Conservation (phyloP, 2,113 vertebrate species). For the Sturnira hondurensis region DNA sequence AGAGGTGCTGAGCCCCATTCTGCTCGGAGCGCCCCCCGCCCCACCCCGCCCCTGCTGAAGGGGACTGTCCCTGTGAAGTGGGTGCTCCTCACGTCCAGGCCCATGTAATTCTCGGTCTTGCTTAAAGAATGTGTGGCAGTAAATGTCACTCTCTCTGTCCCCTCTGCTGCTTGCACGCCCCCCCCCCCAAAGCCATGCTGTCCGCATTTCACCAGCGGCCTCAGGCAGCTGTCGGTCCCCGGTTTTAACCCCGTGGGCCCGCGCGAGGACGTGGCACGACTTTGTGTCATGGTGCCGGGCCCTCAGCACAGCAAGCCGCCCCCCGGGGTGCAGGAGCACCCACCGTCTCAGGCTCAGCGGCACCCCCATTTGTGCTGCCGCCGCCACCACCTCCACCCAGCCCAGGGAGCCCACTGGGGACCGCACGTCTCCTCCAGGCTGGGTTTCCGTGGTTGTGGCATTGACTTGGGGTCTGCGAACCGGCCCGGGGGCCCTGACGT, state of each 20-base stretch:
- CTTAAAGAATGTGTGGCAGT: background rate
- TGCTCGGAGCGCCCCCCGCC: background rate
- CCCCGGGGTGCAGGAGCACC: too few relatives aligned
- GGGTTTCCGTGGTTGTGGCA: background rate
- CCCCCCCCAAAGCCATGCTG: rapidly evolving
- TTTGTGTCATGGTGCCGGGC: too few relatives aligned
- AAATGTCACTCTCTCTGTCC: rapidly evolving
- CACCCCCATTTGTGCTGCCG: rapidly evolving
- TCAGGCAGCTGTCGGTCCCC: rapidly evolving
- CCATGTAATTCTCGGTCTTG: rapidly evolving
- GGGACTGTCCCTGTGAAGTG: background rate
- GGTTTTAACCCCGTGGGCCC: rapidly evolving
- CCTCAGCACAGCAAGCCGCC: too few relatives aligned
- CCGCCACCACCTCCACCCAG: background rate
- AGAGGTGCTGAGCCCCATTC: background rate
- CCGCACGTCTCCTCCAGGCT: background rate
- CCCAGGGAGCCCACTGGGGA: background rate
- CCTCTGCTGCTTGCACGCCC: rapidly evolving
- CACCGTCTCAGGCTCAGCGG: too few relatives aligned
- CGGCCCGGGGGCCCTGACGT: rapidly evolving
- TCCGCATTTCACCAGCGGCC: rapidly evolving
- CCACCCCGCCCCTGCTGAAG: background rate
- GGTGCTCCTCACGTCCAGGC: background rate
- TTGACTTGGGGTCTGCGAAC: background rate
- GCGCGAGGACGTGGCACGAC: rapidly evolving